Conservation (phyloP, 2,888 invertebrate genomes). For the Rotaria sp. region DNA sequence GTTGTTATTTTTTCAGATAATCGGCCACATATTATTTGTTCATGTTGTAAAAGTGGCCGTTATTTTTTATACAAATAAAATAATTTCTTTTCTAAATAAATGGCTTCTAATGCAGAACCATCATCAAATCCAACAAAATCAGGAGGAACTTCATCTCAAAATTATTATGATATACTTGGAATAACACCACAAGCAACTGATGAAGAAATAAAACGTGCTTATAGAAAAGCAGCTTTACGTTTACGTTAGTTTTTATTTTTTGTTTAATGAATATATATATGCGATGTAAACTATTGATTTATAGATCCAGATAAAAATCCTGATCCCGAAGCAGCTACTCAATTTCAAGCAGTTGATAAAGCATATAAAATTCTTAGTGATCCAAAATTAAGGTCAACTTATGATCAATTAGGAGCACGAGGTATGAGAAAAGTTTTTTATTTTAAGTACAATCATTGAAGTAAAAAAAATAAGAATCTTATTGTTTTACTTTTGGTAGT, state of each 20-base stretch:
- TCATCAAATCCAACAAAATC: not conserved
- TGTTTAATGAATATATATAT: not conserved
- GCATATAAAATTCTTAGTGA: not conserved
- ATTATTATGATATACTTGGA: not conserved
- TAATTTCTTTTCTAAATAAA: not conserved
- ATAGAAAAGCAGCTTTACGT: constrained; percentile 7
- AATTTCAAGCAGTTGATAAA: constrained; percentile 9
- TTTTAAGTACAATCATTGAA: no score
- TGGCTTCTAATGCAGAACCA: not conserved
- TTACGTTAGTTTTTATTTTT: not conserved
- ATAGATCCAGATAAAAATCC: not conserved
- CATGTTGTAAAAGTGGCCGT: not conserved
- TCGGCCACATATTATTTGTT: not conserved
- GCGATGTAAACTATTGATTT: not conserved
- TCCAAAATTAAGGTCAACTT: not conserved
- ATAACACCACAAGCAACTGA: not conserved
- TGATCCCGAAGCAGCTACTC: not conserved
- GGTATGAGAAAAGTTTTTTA: not conserved
- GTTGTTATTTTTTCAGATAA: not conserved
- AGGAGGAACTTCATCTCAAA: not conserved
- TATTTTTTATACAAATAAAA: not conserved
- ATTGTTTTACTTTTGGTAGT: no score
- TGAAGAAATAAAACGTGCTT: constrained; percentile 17
- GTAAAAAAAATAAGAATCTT: no score
- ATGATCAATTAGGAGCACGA: not conserved